These are phyloP conservation scores for Amia ocellicauda DNA, from an alignment of 2,113 vertebrate species.

Conservation along the genomic window DNA sequence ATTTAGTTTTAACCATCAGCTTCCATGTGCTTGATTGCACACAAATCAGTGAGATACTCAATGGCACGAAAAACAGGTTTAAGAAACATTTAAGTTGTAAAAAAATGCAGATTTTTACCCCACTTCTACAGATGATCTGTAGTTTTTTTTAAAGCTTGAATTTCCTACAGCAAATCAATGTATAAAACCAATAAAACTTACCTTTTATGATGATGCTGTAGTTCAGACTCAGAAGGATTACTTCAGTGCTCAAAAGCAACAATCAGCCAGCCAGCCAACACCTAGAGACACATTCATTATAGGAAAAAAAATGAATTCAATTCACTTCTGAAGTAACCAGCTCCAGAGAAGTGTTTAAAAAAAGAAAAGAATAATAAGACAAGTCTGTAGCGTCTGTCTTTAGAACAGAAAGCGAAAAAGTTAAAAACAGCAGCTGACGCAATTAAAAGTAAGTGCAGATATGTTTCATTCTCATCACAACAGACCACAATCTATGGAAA, in stretches of 20 bases:
- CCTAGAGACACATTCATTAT: background rate
- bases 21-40: too few species aligned
- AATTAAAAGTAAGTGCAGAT: background rate
- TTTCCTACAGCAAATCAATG: too few species aligned
- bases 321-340: background rate
- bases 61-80: too few species aligned
- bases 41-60: too few species aligned
- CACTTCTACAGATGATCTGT: background rate
- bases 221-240: background rate
- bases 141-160: too few species aligned
- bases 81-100: too few species aligned
- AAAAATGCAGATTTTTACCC: too few species aligned
- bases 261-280: background rate
- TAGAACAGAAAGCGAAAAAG: too few species aligned
- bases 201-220: background rate
- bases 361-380: too few species aligned
- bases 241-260: background rate
- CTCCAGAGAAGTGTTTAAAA: background rate
- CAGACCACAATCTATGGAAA: conserved; percentile 4
- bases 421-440: background rate
- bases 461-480: conserved; percentile 2
- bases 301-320: background rate
- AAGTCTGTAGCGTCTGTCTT: too few species aligned
- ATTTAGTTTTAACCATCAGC: too few species aligned
- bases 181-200: background rate